phyloP scores from a whole-genome alignment of 2,888 invertebrate genomes.

The Junonia oenone region DNA sequence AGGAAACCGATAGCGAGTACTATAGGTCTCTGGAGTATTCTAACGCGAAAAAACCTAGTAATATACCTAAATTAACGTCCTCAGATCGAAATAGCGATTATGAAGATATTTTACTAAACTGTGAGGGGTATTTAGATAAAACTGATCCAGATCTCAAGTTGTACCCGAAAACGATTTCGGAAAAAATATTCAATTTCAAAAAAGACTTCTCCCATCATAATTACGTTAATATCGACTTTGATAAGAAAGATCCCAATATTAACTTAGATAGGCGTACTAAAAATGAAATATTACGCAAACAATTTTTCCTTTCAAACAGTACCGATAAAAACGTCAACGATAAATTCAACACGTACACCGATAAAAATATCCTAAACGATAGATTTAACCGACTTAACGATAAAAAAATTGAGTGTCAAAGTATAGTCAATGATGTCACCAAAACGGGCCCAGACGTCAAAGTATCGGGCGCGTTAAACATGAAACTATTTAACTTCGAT shows the following conservation, averaged over 20 bases:
- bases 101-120: slow-evolving; percentile 49
- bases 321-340: slow-evolving; percentile 23
- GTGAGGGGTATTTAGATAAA: slow-evolving; percentile 42
- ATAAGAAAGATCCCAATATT: slow-evolving; percentile 34
- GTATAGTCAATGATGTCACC: slow-evolving; percentile 62
- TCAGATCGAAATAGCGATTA: slow-evolving; percentile 36
- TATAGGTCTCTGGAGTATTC: slow-evolving; percentile 68
- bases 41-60: slow-evolving; percentile 42
- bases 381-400: slow-evolving; percentile 50
- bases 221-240: slow-evolving; percentile 58
- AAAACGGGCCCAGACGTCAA: slow-evolving; percentile 59
- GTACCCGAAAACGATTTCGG: slow-evolving; percentile 55
- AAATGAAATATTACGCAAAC: slow-evolving; percentile 60
- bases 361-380: slow-evolving; percentile 60
- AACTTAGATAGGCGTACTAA: slow-evolving; percentile 46
- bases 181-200: slow-evolving; percentile 68
- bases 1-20: slow-evolving; percentile 72
- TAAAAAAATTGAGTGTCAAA: slow-evolving; percentile 69
- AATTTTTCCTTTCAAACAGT: slow-evolving; percentile 46
- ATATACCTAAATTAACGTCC: neutral
- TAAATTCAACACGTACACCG: slow-evolving; percentile 31
- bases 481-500: slow-evolving; percentile 64
- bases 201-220: slow-evolving; percentile 65
- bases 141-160: slow-evolving; percentile 42
- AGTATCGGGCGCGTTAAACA: slow-evolving; percentile 61